Evolutionary conservation across 1,140 invertebrate species (phyloP).

Genomic region (Bombus ignitus): DNA sequence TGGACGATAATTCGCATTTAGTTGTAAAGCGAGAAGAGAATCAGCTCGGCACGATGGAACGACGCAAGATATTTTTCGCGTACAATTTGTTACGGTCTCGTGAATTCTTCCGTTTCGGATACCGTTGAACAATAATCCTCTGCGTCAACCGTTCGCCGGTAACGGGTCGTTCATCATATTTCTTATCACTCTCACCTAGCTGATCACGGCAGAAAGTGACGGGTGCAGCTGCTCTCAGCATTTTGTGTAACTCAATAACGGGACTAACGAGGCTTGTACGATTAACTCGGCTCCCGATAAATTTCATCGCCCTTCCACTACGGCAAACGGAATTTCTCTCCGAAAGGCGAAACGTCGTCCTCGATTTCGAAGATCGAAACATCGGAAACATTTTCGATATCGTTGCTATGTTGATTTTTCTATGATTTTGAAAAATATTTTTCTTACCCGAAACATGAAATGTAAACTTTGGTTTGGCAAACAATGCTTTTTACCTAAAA

Average conservation of each 20-base stretch:
- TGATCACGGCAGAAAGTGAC: conserved; percentile 63
- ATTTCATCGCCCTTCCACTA: conserved; percentile 9
- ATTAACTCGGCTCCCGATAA: conserved; percentile 35
- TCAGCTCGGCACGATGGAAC: not conserved
- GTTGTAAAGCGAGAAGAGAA: not conserved
- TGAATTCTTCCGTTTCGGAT: conserved; percentile 24
- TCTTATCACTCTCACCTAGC: conserved; percentile 63
- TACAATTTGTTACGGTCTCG: not conserved
- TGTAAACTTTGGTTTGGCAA: too few species aligned
- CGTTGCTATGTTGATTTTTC: not conserved
- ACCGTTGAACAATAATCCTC: conserved; percentile 54
- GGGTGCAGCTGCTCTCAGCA: conserved; percentile 65
- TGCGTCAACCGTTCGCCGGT: conserved; percentile 42
- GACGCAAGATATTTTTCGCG: not conserved
- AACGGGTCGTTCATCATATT: conserved; percentile 64
- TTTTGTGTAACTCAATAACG: conserved; percentile 65
- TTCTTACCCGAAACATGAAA: rapidly evolving
- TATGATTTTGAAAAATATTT: not conserved
- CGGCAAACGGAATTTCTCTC: not conserved
- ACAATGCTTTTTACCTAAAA: too few species aligned
- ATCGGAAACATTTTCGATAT: too few species aligned
- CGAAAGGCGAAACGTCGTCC: not conserved
- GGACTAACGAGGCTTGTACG: conserved; percentile 58
- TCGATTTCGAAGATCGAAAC: not conserved
- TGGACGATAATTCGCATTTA: not conserved